These are phyloP conservation scores for Drosophila parabipectinata DNA, from an alignment of 1,140 invertebrate species.

Conservation along the genomic window DNA sequence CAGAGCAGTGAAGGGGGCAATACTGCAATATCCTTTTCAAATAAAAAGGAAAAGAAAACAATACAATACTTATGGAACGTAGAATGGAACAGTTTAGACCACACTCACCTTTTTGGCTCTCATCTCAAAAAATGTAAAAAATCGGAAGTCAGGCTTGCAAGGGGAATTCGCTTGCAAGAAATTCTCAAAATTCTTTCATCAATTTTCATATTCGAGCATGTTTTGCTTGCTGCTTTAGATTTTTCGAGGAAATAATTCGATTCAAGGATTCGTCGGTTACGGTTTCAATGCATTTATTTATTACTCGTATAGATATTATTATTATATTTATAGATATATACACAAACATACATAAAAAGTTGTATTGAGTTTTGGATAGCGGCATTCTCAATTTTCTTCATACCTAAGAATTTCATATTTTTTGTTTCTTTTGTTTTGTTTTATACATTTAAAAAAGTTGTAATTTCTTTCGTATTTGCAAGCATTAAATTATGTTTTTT, in stretches of 20 bases:
- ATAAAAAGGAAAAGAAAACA: constrained; percentile 1
- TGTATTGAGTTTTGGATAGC: constrained; percentile 57
- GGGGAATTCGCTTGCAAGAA: too few species aligned
- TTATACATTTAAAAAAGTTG: constrained; percentile 72
- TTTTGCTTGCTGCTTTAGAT: constrained; percentile 52
- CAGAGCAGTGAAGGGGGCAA: constrained; percentile 12
- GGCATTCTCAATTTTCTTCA: constrained; percentile 43
- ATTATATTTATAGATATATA: constrained; percentile 67
- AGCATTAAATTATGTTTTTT: constrained; percentile 59
- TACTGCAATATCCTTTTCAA: constrained; percentile 14
- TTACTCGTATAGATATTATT: constrained; percentile 70
- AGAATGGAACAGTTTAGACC: constrained; percentile 27
- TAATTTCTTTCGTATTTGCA: constrained; percentile 38
- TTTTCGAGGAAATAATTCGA: constrained; percentile 38
- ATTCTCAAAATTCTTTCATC: too few species aligned
- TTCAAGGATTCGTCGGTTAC: constrained; percentile 42
- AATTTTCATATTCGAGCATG: constrained; percentile 45
- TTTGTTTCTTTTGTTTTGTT: constrained; percentile 23
- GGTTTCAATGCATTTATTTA: constrained; percentile 80
- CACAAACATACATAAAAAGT: constrained; percentile 79
- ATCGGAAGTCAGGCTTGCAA: constrained; percentile 23
- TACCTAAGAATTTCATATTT: constrained; percentile 48
- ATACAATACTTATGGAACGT: constrained; percentile 35
- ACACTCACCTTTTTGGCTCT: constrained; percentile 67
- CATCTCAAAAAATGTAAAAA: constrained; percentile 22